A percentile compares a stretch with the other conserved stretches of the same genome.
phyloP scores from a whole-genome alignment of 2,797 vertebrate species.

The Sebastes taczanowskii region DNA sequence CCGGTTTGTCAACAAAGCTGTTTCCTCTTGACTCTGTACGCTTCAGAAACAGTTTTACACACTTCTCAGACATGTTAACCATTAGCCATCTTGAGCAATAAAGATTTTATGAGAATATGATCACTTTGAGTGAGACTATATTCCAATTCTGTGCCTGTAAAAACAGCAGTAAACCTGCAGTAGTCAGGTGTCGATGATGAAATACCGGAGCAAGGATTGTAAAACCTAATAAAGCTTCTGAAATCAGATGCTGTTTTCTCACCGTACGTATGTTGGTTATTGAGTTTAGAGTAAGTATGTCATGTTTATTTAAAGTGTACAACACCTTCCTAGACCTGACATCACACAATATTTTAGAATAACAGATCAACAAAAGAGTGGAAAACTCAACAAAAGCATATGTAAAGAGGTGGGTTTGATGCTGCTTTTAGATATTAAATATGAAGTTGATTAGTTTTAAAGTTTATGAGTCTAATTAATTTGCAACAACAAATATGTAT shows the following conservation, averaged over 20 bases:
- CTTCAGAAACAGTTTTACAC: background rate
- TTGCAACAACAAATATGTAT: too few relatives aligned
- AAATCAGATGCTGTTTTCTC: background rate
- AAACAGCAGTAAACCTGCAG: constrained; percentile 5
- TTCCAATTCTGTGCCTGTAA: background rate
- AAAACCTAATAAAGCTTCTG: constrained; percentile 19
- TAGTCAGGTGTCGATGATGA: background rate
- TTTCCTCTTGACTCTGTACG: background rate
- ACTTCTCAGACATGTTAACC: constrained; percentile 31
- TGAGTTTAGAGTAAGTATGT: background rate
- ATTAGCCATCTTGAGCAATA: constrained; percentile 29
- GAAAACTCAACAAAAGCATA: background rate
- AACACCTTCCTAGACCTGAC: background rate
- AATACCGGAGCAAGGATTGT: background rate
- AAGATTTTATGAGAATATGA: constrained; percentile 39
- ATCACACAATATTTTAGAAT: background rate
- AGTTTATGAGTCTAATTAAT: background rate
- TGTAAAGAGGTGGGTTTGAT: background rate
- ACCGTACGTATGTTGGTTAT: background rate
- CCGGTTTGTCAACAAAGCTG: background rate
- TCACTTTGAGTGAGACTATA: background rate
- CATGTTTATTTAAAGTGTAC: background rate
- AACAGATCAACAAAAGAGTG: background rate
- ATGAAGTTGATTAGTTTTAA: background rate
- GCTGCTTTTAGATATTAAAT: background rate